Conservation (phyloP, 2,888 invertebrate genomes). For the Drepanosiphum platanoidis region DNA sequence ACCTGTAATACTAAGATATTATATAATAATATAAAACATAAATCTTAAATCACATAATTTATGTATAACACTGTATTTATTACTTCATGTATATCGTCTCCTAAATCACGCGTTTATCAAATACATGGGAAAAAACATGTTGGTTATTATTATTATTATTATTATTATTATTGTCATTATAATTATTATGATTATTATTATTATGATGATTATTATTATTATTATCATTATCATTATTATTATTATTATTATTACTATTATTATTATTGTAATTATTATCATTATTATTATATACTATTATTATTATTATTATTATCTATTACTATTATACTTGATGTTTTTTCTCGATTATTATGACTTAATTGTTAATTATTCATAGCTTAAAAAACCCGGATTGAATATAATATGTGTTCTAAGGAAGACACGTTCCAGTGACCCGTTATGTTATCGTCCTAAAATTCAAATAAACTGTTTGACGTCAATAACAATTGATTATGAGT, state of each 20-base stretch:
- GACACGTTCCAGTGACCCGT: neutral
- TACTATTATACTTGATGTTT: conserved; percentile 43
- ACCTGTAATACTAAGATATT: neutral
- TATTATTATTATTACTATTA: conserved; percentile 24
- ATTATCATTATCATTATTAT: conserved; percentile 27
- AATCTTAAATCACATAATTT: neutral
- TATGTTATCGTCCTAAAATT: neutral
- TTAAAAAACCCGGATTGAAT: neutral
- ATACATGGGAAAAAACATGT: neutral
- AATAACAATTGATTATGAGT: too few relatives aligned
- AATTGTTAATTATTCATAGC: neutral
- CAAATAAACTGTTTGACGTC: too few relatives aligned
- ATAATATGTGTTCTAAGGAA: too few relatives aligned
- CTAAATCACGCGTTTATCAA: neutral
- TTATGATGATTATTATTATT: neutral
- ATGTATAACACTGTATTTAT: neutral
- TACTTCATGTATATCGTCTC: neutral
- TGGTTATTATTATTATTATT: conserved; percentile 21
- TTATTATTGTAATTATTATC: conserved; percentile 19
- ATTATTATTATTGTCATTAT: neutral
- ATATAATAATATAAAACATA: neutral
- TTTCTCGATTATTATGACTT: conserved; percentile 3
- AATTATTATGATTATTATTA: neutral
- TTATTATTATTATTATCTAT: neutral
- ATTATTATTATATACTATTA: conserved; percentile 12